These are phyloP conservation scores for Coregonus clupeaformis DNA, from an alignment of 2,113 vertebrate genomes.

Conservation along the genomic window DNA sequence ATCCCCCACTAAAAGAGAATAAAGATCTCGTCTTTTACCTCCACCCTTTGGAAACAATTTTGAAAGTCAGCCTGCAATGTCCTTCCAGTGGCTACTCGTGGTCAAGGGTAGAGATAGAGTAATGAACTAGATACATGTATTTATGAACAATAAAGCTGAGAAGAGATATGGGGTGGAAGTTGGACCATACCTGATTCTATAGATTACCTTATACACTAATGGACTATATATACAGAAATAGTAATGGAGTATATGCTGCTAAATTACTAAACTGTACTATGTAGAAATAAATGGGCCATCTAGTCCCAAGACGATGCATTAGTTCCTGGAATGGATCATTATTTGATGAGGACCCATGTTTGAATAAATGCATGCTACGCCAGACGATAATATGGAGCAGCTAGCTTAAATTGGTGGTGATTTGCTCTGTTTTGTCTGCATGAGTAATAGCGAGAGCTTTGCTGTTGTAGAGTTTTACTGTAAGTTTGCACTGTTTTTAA, in stretches of 20 bases:
- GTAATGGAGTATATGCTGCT: too few species aligned
- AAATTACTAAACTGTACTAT: too few species aligned
- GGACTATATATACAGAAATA: too few species aligned
- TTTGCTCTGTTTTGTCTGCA: slow-evolving; percentile 48
- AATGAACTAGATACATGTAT: too few species aligned
- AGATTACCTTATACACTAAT: too few species aligned
- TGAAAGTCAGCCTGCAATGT: neutral
- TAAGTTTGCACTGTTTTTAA: slow-evolving; percentile 39
- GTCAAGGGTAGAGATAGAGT: too few species aligned
- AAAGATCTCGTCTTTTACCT: slow-evolving; percentile 8
- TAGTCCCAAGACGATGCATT: slow-evolving; percentile 47
- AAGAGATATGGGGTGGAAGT: too few species aligned
- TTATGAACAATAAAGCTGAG: too few species aligned
- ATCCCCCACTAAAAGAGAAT: slow-evolving; percentile 40
- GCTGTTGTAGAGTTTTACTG: neutral
- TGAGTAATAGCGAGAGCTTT: slow-evolving; percentile 4
- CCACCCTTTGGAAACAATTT: neutral
- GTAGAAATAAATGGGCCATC: too few species aligned
- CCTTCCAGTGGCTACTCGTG: too few species aligned
- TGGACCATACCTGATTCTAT: too few species aligned
- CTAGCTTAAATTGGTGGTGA: slow-evolving; percentile 44
- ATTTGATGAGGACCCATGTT: slow-evolving; percentile 48
- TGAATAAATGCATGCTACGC: slow-evolving; percentile 46
- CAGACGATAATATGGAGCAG: slow-evolving; percentile 33
- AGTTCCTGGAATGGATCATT: slow-evolving; percentile 42